Evolutionary conservation across 2,797 vertebrate species (phyloP).

Genomic region (Coilia nasus): DNA sequence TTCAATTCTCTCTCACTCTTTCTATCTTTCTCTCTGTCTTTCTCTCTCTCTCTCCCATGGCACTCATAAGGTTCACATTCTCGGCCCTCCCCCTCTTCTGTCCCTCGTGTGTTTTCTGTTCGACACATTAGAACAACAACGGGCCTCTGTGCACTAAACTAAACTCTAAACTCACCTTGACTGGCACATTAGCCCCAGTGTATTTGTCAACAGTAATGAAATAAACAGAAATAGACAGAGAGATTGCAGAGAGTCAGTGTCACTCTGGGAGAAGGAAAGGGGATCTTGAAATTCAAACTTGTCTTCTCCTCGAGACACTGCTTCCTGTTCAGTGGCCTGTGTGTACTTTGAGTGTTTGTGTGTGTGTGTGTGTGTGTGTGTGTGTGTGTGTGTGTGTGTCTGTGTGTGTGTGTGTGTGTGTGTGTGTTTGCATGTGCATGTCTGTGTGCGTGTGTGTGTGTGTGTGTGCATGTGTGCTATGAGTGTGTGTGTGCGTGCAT

Average conservation of each 20-base stretch:
- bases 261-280: neutral
- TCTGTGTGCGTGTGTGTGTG: neutral
- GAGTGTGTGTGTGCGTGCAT: neutral
- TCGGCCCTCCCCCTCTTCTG: neutral
- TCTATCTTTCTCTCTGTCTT: neutral
- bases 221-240: constrained; percentile 11
- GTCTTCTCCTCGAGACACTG: neutral
- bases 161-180: neutral
- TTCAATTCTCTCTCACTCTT: constrained; percentile 3
- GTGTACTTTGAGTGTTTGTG: neutral
- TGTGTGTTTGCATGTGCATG: neutral
- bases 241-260: neutral
- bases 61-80: neutral
- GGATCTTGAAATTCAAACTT: neutral
- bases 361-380: too few species aligned
- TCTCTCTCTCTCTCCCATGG: neutral
- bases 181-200: neutral
- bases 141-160: neutral
- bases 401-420: constrained; percentile 14
- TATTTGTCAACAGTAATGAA: constrained; percentile 19
- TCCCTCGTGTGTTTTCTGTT: neutral
- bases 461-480: neutral
- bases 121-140: constrained; percentile 20
- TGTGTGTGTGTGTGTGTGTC: too few species aligned
- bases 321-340: neutral